Conservation (phyloP, 1,140 invertebrate genomes). For the Zaprionus vittiger region DNA sequence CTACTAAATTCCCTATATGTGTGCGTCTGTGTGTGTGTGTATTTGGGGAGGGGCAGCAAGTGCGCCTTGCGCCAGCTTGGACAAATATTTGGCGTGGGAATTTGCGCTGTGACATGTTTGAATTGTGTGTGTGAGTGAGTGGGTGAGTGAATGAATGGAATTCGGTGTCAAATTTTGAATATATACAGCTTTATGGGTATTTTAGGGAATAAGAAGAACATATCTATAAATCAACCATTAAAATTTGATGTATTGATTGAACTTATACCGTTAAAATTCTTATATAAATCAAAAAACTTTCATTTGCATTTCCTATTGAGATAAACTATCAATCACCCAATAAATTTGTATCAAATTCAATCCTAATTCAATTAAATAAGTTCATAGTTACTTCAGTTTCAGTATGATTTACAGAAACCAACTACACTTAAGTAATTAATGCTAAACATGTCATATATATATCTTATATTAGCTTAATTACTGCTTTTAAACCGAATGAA, state of each 20-base stretch:
- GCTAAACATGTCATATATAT: too few relatives aligned
- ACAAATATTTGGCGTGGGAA: constrained; percentile 39
- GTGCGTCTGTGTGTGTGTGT: background rate
- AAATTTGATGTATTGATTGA: background rate
- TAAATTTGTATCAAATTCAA: too few relatives aligned
- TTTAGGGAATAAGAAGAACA: background rate
- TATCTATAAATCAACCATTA: background rate
- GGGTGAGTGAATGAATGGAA: constrained; percentile 7
- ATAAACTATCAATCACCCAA: too few relatives aligned
- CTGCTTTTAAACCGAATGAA: too few relatives aligned
- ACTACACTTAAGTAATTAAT: too few relatives aligned
- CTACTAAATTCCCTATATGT: background rate
- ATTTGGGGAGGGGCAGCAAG: background rate
- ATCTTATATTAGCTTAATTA: too few relatives aligned
- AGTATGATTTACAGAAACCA: too few relatives aligned
- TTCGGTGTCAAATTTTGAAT: background rate
- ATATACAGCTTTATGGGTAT: background rate
- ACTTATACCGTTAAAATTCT: too few relatives aligned
- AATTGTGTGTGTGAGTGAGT: background rate
- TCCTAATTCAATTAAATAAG: too few relatives aligned
- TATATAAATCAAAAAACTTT: too few relatives aligned
- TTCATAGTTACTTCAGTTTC: too few relatives aligned
- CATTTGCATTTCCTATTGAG: too few relatives aligned
- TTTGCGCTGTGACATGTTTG: constrained; percentile 15
- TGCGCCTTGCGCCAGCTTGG: constrained; percentile 9